These are phyloP conservation scores for Euphonia xanthogaster DNA, from an alignment of 2,797 vertebrate genomes.

Conservation along the genomic window DNA sequence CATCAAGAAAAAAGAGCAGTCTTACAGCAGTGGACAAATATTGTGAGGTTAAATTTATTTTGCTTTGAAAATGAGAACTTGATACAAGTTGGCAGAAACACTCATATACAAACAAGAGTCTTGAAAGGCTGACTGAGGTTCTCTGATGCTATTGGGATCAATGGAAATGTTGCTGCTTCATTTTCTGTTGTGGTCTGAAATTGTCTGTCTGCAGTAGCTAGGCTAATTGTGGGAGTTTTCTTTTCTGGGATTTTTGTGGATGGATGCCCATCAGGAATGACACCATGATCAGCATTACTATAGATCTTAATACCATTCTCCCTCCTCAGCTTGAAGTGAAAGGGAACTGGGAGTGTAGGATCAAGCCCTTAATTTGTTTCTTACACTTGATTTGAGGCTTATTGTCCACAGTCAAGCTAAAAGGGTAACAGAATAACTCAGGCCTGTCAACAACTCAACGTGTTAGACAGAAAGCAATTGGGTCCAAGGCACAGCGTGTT, in stretches of 20 bases:
- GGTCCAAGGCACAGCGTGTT: not conserved
- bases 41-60: not conserved
- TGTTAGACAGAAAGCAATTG: slow-evolving; percentile 21
- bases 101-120: not conserved
- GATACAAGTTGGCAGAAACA: not conserved
- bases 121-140: not conserved
- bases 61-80: not conserved
- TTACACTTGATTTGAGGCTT: slow-evolving; percentile 1
- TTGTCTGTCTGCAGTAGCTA: not conserved
- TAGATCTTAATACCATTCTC: not conserved
- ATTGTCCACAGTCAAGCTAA: not conserved
- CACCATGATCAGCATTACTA: not conserved
- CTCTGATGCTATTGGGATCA: not conserved
- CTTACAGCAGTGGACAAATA: not conserved
- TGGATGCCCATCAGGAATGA: not conserved
- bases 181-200: not conserved
- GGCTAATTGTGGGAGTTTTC: not conserved
- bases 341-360: not conserved
- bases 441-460: not conserved
- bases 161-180: not conserved
- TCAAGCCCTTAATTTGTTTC: not conserved
- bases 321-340: not conserved
- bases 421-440: not conserved
- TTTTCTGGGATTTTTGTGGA: not conserved
- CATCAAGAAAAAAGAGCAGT: not conserved